Evolutionary conservation across 2,113 vertebrate species (phyloP).

Genomic region (Bos indicus): DNA sequence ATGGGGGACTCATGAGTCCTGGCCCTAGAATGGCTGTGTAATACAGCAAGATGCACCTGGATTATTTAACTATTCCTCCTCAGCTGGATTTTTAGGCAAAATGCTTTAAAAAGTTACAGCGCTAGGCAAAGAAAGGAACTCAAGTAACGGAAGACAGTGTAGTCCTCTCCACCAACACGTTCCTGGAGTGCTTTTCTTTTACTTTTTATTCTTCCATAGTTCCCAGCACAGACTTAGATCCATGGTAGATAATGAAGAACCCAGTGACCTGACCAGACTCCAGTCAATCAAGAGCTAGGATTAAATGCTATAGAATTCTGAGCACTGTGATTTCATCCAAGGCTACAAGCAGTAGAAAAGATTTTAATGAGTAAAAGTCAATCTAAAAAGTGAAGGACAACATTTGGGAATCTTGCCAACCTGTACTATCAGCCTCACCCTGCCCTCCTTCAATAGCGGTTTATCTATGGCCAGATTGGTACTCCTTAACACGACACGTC

Average conservation of each 20-base stretch:
- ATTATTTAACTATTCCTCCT: not conserved
- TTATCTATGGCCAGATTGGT: not conserved
- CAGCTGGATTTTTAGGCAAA: not conserved
- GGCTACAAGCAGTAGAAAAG: not conserved
- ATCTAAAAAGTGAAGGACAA: not conserved
- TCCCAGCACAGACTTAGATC: not conserved
- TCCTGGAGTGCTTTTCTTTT: not conserved
- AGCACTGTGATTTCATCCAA: not conserved
- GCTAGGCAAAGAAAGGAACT: not conserved
- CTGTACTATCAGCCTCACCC: not conserved
- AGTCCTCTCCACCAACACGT: not conserved
- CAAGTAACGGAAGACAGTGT: not conserved
- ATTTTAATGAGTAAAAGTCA: not conserved
- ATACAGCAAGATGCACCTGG: not conserved
- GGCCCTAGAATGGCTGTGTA: not conserved
- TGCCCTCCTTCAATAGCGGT: not conserved
- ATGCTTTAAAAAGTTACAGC: constrained; percentile 1
- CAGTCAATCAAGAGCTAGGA: not conserved
- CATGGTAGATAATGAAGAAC: not conserved
- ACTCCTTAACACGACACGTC: not conserved
- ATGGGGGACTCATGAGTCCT: not conserved
- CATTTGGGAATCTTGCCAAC: not conserved
- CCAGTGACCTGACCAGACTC: not conserved
- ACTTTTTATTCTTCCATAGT: not conserved
- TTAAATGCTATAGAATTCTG: not conserved